Evolutionary conservation across 2,113 vertebrate genomes (phyloP).

Genomic region (Bagarius yarrelli): DNA sequence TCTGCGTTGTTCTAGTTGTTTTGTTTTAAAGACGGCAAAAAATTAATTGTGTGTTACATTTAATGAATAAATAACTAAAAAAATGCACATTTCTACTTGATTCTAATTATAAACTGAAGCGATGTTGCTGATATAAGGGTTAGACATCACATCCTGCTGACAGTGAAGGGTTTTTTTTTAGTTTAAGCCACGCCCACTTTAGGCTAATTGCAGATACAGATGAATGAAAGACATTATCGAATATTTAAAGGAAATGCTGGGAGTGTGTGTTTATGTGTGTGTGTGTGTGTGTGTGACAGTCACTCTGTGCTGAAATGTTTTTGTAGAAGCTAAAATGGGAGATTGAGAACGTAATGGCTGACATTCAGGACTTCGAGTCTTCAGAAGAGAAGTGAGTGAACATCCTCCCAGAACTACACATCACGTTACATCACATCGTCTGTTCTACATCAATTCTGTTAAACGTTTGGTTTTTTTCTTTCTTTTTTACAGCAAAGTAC

Average conservation of each 20-base stretch:
- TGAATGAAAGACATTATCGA: not conserved
- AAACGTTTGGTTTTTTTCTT: not conserved
- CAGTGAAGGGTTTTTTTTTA: not conserved
- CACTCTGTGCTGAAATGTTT: not conserved
- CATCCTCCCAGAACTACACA: not conserved
- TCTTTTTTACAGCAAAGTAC: conserved; percentile 65
- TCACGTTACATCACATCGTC: not conserved
- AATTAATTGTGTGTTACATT: too few species aligned
- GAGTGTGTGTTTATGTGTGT: not conserved
- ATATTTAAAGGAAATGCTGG: not conserved
- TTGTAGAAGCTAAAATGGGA: conserved; percentile 84
- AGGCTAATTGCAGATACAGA: not conserved
- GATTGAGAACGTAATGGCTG: conserved; percentile 82
- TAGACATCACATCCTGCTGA: not conserved
- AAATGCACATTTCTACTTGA: too few species aligned
- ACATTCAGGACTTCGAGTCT: conserved; percentile 82
- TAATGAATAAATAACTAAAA: too few species aligned
- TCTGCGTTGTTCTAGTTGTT: too few species aligned
- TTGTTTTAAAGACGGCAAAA: too few species aligned
- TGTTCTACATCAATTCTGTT: not conserved
- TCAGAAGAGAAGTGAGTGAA: conserved; percentile 77
- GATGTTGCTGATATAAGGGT: not conserved
- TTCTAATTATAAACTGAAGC: not conserved
- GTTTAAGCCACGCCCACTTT: not conserved
- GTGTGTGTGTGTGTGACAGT: not conserved